Base-by-base conservation (phyloP, 2,797 vertebrate species). In the Peromyscus nudipes region DNA sequence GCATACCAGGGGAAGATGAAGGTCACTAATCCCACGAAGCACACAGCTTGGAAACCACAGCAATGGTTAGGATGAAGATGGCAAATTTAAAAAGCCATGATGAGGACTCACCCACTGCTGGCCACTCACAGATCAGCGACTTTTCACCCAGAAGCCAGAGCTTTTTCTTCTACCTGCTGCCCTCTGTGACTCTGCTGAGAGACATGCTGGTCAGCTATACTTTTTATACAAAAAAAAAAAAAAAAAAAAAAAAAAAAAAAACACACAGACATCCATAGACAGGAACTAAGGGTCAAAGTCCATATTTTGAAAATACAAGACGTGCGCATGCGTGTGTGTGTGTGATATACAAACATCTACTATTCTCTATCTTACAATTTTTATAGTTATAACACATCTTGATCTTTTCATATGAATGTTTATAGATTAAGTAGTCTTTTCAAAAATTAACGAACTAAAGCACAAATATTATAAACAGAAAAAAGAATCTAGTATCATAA, bases 41-140 rank as follows among this genome's bases (percentile, higher is more conserved):
- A 14, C 27, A 23, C 49, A 0, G 19, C 31, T 40, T 31, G 62
- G 37, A 37, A 91, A 55, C 71, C 77, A 91, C 2, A 0, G 65
- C 71, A 31, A 43, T 29, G 0, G 73, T 31, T 43, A 34, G 52
- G 46, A 87, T 5, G 40, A 52, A 57, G 65, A 43, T 0, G 6
- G 46, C 14, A 34, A 34, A 69, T 37, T 69, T 52, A 65, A 57
- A 40, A 37, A 49, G 34, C 11, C 25, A 4, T 0, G 16, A 85
- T 14, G 19, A 86, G n/a, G 14, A 21, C 55, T 67, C 29, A 43
- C 4, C 37, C 34, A 16, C 31, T n/a, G 43, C 31, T 49, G 46
- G 23, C 16, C 3, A 29, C 7, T 17, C n/a, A 17, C 1, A 0
- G 2, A 0, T 12, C 4, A 52, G 17, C 4, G 60, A 6, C 34